A percentile compares a stretch with the other conserved stretches of the same genome.
Evolutionary conservation across 92 coral and sea anemone species (phyloP).

Genomic region (Epizoanthus rinbou): DNA sequence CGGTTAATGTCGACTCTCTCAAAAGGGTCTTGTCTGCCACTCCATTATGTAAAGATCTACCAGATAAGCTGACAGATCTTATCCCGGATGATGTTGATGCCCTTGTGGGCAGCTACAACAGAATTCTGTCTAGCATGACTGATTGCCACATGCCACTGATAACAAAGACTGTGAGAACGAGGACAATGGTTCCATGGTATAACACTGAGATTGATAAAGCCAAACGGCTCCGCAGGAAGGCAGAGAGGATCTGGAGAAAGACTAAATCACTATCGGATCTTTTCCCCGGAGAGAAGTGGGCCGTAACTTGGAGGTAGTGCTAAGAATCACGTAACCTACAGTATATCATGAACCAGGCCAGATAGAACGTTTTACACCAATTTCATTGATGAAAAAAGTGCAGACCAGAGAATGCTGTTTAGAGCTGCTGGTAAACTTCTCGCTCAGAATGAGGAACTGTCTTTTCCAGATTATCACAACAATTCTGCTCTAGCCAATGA

Average conservation of each 20-base stretch:
- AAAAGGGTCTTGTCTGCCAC: no score
- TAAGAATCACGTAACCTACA: conserved; percentile 57
- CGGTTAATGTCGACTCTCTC: no score
- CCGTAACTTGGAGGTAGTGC: no score
- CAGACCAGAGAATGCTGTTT: conserved; percentile 58
- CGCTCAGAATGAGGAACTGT: conserved; percentile 27
- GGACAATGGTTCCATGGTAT: conserved; percentile 65
- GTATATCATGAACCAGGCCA: conserved; percentile 59
- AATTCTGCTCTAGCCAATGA: conserved; percentile 33
- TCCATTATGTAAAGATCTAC: no score
- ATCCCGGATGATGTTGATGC: not conserved
- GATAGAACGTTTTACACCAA: conserved; percentile 50
- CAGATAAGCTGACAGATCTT: conserved; percentile 22
- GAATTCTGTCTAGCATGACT: conserved; percentile 47
- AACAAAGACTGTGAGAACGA: conserved; percentile 34
- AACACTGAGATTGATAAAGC: conserved; percentile 20
- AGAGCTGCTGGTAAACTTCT: conserved; percentile 53
- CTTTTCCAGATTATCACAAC: conserved; percentile 25
- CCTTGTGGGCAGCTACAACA: conserved; percentile 35
- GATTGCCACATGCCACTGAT: conserved; percentile 55
- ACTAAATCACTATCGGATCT: conserved; percentile 5
- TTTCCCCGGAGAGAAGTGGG: no score
- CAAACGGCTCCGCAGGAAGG: conserved; percentile 21
- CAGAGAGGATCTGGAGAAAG: conserved; percentile 36
- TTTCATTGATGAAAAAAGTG: conserved; percentile 55